Conservation (phyloP, 2,888 invertebrate genomes). For the Cataglyphis albicans region DNA sequence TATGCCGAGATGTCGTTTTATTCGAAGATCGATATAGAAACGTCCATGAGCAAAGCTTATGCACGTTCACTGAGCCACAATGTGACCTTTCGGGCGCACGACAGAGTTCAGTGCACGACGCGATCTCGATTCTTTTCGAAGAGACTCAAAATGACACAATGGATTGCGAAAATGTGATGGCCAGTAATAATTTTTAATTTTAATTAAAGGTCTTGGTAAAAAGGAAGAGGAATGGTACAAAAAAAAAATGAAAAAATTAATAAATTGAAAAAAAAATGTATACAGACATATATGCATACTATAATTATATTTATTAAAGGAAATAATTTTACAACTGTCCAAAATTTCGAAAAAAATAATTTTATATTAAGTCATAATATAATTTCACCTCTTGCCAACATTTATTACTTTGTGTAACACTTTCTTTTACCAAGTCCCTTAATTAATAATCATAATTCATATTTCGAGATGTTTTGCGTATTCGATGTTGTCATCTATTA, state of each 20-base stretch:
- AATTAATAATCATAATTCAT: not conserved
- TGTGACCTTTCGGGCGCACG: conserved; percentile 24
- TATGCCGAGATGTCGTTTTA: not conserved
- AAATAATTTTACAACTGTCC: not conserved
- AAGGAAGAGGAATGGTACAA: not conserved
- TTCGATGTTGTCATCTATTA: not conserved
- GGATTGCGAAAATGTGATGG: not conserved
- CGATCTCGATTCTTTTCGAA: conserved; percentile 14
- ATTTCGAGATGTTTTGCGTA: not conserved
- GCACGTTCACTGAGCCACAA: conserved; percentile 4
- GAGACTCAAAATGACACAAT: not conserved
- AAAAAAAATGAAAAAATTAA: not conserved
- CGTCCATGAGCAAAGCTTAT: conserved; percentile 11
- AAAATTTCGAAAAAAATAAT: not conserved
- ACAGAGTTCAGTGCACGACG: conserved; percentile 20
- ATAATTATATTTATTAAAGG: conserved; percentile 25
- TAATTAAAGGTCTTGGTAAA: not conserved
- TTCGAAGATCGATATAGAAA: conserved; percentile 30
- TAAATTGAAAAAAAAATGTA: not conserved
- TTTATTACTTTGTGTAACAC: not conserved
- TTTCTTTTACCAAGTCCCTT: not conserved
- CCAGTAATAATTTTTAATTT: not conserved
- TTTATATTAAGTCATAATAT: not conserved
- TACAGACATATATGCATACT: not conserved
- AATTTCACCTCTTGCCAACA: not conserved